Conservation (phyloP, 2,888 invertebrate genomes). For the Rhagonycha lutea region DNA sequence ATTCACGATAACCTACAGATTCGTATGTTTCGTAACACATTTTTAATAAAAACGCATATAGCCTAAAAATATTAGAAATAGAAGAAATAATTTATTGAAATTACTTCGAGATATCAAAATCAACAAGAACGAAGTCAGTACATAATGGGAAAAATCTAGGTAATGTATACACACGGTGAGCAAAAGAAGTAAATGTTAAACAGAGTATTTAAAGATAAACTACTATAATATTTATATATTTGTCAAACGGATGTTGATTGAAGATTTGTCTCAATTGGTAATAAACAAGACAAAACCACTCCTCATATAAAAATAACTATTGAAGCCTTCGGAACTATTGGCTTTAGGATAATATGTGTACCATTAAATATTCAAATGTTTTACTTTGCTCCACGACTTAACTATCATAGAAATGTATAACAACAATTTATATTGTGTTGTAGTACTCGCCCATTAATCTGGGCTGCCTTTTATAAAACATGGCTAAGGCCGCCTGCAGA, state of each 20-base stretch:
- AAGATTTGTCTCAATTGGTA: neutral
- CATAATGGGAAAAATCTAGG: too few relatives aligned
- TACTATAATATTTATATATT: neutral
- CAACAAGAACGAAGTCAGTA: too few relatives aligned
- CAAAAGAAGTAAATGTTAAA: neutral
- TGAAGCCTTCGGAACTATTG: neutral
- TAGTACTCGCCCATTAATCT: conserved; percentile 28
- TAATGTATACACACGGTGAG: neutral
- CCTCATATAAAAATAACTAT: neutral
- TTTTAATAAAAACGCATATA: too few relatives aligned
- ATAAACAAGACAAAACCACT: neutral
- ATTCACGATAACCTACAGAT: too few relatives aligned
- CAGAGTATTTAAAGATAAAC: neutral
- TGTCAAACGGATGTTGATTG: neutral
- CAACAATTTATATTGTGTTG: conserved; percentile 28
- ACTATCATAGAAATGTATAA: conserved; percentile 25
- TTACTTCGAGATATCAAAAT: too few relatives aligned
- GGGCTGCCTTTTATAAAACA: conserved; percentile 28
- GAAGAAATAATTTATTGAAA: too few relatives aligned
- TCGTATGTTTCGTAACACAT: too few relatives aligned
- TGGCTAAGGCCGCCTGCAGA: conserved; percentile 27
- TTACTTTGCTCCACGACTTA: neutral
- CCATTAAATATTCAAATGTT: neutral
- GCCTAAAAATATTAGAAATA: too few relatives aligned
- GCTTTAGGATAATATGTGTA: neutral